These are phyloP conservation scores for Apis cerana DNA, from an alignment of 1,140 invertebrate species.

Conservation along the genomic window DNA sequence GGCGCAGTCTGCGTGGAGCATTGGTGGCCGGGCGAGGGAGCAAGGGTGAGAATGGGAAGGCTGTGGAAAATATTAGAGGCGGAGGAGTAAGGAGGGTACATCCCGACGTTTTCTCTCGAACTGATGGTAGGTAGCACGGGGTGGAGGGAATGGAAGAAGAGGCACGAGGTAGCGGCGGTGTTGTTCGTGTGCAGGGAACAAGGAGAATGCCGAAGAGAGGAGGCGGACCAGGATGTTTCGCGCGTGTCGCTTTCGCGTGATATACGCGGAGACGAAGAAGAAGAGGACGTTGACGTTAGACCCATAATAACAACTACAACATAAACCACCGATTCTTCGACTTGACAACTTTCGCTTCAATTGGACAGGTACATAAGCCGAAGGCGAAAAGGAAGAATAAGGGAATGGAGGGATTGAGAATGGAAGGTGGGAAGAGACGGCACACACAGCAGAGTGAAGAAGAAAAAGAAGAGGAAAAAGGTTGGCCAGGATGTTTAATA, in stretches of 20 bases:
- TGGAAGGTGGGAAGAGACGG: too few species aligned
- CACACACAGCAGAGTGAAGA: not conserved
- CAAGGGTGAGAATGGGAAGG: conserved; percentile 30
- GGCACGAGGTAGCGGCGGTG: not conserved
- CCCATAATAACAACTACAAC: conserved; percentile 26
- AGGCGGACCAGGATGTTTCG: conserved; percentile 36
- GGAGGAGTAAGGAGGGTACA: too few species aligned
- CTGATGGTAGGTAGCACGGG: not conserved
- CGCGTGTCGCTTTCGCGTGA: conserved; percentile 60
- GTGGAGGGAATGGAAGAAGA: not conserved
- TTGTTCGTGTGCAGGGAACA: not conserved
- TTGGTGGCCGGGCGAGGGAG: not conserved
- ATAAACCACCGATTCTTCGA: conserved; percentile 15
- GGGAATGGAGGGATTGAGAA: not conserved
- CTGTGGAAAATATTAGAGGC: not conserved
- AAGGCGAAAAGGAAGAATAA: too few species aligned
- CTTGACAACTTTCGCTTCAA: too few species aligned
- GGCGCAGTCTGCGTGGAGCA: conserved; percentile 30
- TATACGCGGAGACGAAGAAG: conserved; percentile 36
- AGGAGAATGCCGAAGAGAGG: not conserved
- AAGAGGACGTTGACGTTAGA: conserved; percentile 46
- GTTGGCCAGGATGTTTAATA: too few species aligned
- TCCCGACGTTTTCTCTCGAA: not conserved
- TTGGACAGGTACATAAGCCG: too few species aligned
- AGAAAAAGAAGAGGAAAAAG: too few species aligned